Evolutionary conservation across 2,888 invertebrate genomes (phyloP), one percentile per base, ranked within the genome.

Genomic region (Campopleginae sp.): DNA sequence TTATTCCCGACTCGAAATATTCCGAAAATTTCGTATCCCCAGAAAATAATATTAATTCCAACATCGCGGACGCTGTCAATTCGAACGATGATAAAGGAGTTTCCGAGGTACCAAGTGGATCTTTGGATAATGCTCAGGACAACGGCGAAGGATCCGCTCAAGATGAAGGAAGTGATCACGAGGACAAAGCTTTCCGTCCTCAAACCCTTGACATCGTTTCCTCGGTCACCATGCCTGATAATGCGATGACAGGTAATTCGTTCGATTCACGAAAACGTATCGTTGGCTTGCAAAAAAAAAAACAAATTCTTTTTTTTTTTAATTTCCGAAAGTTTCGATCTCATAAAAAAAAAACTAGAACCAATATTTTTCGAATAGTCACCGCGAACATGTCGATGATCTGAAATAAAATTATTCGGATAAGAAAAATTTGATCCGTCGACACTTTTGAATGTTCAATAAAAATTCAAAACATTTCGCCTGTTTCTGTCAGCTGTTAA

Each of bases 201-300:
- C 93, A 92, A 87, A 93, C 92, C 38, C 88, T 93, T 42, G 90
- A 93, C 77, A 92, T 93, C 77, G 89, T 91, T 80, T 89, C 91
- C 7, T 84, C 91, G 10, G 89, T 92, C 38, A 88, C 87, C 80
- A 89, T 90, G 89, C 84, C 88, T 6, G 90, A 90, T 54, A 86
- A 87, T 70, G 80, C 87, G 65, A 85, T 87, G 23, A 82, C 86
- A 87, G 91, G 91, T 91, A 88, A 70, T 58, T 80, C 71, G 42
- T 27, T 42, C 27, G 14, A 27, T 27, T 58, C 14, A 14, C 0
- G 3, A 58, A 58, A 58, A 58, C 58, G 27, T 27, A 58, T 19
- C 51, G 19, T 51, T 19, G 7, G 0, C 7, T 7, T 19, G 19
- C 51, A 51, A 19, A 19, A 8, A 19, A 51, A 51, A 19, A 54